Conservation (phyloP, 2,113 vertebrate genomes). For the Plectropomus leopardus region DNA sequence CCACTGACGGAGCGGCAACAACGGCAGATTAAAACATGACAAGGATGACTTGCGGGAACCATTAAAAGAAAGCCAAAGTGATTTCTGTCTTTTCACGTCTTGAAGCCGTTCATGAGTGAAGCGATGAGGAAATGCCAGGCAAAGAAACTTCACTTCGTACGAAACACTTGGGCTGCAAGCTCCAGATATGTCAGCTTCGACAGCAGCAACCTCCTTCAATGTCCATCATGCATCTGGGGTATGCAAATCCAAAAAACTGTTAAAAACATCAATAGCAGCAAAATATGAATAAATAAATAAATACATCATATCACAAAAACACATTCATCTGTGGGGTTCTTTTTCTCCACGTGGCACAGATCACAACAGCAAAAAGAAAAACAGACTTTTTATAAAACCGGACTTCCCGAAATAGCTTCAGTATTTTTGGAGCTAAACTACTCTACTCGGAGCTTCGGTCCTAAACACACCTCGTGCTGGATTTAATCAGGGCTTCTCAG, state of each 20-base stretch:
- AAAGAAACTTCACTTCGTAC: conserved; percentile 45
- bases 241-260: conserved; percentile 56
- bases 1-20: conserved; percentile 45
- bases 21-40: conserved; percentile 54
- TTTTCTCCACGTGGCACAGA: conserved; percentile 61
- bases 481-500: neutral
- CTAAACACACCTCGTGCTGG: conserved; percentile 20
- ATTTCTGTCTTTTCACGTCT: conserved; percentile 26
- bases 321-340: conserved; percentile 69
- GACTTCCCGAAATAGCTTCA: conserved; percentile 58
- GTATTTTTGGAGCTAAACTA: conserved; percentile 67
- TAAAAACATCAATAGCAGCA: conserved; percentile 71
- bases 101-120: conserved; percentile 46
- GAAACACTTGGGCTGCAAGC: conserved; percentile 41
- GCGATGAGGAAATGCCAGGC: conserved; percentile 35
- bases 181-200: conserved; percentile 67
- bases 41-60: conserved; percentile 50
- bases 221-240: conserved; percentile 70
- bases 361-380: conserved; percentile 68
- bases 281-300: conserved; percentile 72
- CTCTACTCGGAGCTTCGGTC: conserved; percentile 45
- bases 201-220: conserved; percentile 11
- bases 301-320: conserved; percentile 67
- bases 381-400: conserved; percentile 52
- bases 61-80: conserved; percentile 30